Evolutionary conservation across 2,113 vertebrate genomes (phyloP).

Genomic region (Opisthocomus hoazin): DNA sequence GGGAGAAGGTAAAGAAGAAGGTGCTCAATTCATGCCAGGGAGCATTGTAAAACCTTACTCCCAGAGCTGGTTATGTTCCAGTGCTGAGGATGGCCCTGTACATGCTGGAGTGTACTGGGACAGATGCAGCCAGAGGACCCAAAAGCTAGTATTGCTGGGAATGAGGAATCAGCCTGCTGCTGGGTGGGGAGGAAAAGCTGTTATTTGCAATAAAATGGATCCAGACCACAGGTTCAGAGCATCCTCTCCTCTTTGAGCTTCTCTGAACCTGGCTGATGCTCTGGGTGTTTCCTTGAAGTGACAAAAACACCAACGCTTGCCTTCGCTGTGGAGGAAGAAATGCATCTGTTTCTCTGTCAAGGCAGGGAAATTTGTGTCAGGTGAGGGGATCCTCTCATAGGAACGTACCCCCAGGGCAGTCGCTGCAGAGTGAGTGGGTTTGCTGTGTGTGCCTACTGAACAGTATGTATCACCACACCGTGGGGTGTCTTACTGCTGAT

Average conservation of each 20-base stretch:
- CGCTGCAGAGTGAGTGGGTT: constrained; percentile 47
- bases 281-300: not conserved
- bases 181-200: not conserved
- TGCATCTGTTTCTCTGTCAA: not conserved
- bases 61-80: not conserved
- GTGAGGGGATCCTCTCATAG: not conserved
- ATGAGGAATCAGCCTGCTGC: not conserved
- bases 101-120: not conserved
- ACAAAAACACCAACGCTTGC: not conserved
- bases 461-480: constrained; percentile 66
- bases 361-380: not conserved
- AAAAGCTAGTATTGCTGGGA: not conserved
- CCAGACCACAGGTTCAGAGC: not conserved
- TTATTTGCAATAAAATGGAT: not conserved
- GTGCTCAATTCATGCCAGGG: not conserved
- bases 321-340: not conserved
- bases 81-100: not conserved
- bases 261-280: not conserved
- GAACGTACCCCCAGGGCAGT: not conserved
- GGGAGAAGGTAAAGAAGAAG: not conserved
- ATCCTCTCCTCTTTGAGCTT: not conserved
- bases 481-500: constrained; percentile 65
- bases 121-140: not conserved
- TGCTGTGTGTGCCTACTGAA: constrained; percentile 50
- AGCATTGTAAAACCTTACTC: not conserved